A percentile compares a stretch with the other conserved stretches of the same genome.
Conservation (phyloP, 2,888 invertebrate species). For the Caenorhabditis becei region DNA sequence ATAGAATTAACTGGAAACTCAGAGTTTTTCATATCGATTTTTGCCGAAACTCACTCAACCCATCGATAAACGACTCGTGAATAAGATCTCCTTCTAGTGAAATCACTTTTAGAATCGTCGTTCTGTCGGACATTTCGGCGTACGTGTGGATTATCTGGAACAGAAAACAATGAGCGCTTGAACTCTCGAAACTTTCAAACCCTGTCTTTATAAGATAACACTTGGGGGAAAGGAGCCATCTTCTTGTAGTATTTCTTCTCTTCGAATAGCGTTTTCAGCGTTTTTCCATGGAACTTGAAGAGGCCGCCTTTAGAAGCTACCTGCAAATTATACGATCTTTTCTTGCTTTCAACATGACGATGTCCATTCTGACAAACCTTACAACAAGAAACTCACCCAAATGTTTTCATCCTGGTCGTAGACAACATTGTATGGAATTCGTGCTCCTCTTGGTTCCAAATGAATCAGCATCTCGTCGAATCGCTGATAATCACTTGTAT, state of each 20-base stretch:
- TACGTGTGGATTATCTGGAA: slow-evolving; percentile 77
- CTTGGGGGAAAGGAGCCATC: slow-evolving; percentile 79
- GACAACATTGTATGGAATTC: slow-evolving; percentile 77
- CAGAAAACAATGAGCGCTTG: no score
- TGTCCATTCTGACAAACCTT: slow-evolving; percentile 9
- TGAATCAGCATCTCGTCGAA: slow-evolving; percentile 80
- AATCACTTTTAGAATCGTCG: slow-evolving; percentile 73
- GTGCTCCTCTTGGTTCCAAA: slow-evolving; percentile 74
- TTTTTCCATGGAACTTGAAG: slow-evolving; percentile 75
- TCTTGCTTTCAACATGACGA: no score
- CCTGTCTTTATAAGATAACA: slow-evolving; percentile 73
- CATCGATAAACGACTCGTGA: slow-evolving; percentile 79
- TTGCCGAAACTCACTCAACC: slow-evolving; percentile 76
- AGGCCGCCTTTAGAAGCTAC: slow-evolving; percentile 79
- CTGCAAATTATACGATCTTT: slow-evolving; percentile 45
- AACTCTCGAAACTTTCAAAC: no score
- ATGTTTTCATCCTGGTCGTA: slow-evolving; percentile 72
- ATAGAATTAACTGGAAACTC: slow-evolving; percentile 67
- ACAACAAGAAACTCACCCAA: slow-evolving; percentile 53
- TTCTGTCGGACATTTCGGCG: slow-evolving; percentile 71
- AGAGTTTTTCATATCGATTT: neutral
- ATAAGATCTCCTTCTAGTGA: slow-evolving; percentile 71
- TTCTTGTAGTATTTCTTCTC: slow-evolving; percentile 78
- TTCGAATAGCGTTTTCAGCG: slow-evolving; percentile 66
- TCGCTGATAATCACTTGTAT: slow-evolving; percentile 80